Evolutionary conservation across 2,113 vertebrate genomes (phyloP).

Genomic region (Sylvia atricapilla): DNA sequence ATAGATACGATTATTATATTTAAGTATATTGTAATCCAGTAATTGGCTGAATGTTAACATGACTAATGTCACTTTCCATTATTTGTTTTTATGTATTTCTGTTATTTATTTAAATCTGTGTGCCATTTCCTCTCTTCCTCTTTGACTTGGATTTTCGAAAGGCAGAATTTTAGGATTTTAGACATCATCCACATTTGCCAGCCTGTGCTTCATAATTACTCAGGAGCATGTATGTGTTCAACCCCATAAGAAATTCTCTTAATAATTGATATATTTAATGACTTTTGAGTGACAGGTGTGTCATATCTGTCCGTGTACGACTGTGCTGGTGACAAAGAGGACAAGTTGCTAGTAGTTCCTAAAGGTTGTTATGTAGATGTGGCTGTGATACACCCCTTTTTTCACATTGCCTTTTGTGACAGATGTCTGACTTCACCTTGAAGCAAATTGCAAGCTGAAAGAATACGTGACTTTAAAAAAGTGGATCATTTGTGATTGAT

Average conservation of each 20-base stretch:
- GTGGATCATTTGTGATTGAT: not conserved
- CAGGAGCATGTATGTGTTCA: not conserved
- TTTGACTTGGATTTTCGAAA: not conserved
- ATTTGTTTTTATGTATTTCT: not conserved
- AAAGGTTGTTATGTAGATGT: not conserved
- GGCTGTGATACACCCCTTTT: not conserved
- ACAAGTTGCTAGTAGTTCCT: not conserved
- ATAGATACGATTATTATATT: not conserved
- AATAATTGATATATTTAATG: not conserved
- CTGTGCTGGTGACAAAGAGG: not conserved
- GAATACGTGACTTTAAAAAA: not conserved
- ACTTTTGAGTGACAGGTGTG: not conserved
- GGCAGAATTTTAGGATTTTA: not conserved
- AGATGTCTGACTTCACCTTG: not conserved
- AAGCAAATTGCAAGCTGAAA: not conserved
- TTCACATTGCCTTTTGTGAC: not conserved
- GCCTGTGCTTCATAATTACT: not conserved
- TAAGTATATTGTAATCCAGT: not conserved
- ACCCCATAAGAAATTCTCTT: not conserved
- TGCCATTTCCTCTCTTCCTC: not conserved
- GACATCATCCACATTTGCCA: not conserved
- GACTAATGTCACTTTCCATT: not conserved
- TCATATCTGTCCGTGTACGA: not conserved
- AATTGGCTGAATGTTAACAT: not conserved
- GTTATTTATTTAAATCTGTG: not conserved